Evolutionary conservation across 2,797 vertebrate genomes (phyloP).

Genomic region (Eulemur mongoz): DNA sequence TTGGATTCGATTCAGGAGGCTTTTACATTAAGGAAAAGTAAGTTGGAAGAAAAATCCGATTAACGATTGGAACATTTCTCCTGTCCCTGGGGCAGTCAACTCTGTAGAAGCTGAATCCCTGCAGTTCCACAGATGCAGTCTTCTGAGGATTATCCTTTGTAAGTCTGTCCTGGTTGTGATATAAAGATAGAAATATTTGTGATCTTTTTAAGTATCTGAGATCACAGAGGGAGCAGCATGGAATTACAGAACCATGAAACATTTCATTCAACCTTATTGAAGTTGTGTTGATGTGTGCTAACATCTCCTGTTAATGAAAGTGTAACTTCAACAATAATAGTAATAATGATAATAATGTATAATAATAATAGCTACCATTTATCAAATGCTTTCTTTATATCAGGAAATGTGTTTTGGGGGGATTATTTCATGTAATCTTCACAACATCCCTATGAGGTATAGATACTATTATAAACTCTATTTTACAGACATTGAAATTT

Average conservation of each 20-base stretch:
- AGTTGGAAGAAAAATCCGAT: constrained; percentile 65
- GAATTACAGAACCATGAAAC: constrained; percentile 33
- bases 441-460: not conserved
- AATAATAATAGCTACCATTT: not conserved
- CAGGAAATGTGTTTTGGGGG: not conserved
- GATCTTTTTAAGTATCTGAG: constrained; percentile 63
- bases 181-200: constrained; percentile 63
- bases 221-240: constrained; percentile 45
- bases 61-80: constrained; percentile 53
- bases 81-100: constrained; percentile 6
- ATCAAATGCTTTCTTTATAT: not conserved
- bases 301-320: not conserved
- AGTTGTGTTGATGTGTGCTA: not conserved
- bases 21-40: constrained; percentile 53
- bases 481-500: not conserved
- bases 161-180: constrained; percentile 51
- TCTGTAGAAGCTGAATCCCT: constrained; percentile 30
- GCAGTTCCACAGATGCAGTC: constrained; percentile 34
- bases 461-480: not conserved
- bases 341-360: not conserved
- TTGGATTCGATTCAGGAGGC: constrained; percentile 59
- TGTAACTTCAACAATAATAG: not conserved
- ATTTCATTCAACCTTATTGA: constrained; percentile 16
- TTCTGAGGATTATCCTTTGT: constrained; percentile 64
- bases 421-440: not conserved